Conservation (phyloP, 2,888 invertebrate genomes). For the Hymenopus coronatus region DNA sequence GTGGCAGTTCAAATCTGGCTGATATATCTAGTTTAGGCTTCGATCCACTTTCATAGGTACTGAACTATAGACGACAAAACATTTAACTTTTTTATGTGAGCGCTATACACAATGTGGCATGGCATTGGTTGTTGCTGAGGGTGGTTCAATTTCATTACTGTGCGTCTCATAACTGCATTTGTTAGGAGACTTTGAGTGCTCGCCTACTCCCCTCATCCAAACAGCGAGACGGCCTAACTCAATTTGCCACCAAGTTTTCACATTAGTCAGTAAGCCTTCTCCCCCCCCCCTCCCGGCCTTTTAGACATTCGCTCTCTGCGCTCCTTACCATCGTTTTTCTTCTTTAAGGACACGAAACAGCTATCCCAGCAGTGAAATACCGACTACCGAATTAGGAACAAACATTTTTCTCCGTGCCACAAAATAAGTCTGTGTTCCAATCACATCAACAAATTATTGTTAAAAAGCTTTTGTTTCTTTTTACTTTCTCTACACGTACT, state of each 20-base stretch:
- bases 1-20: too few relatives aligned
- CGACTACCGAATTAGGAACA: too few relatives aligned
- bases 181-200: neutral
- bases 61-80: neutral
- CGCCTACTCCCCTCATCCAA: neutral
- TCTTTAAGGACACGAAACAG: neutral
- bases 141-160: slow-evolving; percentile 1
- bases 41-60: too few relatives aligned
- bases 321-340: neutral
- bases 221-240: slow-evolving; percentile 17
- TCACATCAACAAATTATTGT: too few relatives aligned
- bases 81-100: neutral
- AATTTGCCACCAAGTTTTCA: slow-evolving; percentile 27
- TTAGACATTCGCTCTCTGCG: neutral
- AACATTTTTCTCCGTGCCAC: too few relatives aligned
- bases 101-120: neutral
- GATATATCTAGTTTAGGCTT: too few relatives aligned
- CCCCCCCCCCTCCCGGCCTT: neutral
- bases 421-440: too few relatives aligned
- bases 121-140: neutral
- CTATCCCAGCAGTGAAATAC: neutral
- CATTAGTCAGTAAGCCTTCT: slow-evolving; percentile 13
- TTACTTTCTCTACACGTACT: too few relatives aligned
- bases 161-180: slow-evolving; percentile 12
- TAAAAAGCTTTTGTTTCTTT: too few relatives aligned